Conservation (phyloP, 2,888 invertebrate species). For the Chalcosyrphus nemorum region DNA sequence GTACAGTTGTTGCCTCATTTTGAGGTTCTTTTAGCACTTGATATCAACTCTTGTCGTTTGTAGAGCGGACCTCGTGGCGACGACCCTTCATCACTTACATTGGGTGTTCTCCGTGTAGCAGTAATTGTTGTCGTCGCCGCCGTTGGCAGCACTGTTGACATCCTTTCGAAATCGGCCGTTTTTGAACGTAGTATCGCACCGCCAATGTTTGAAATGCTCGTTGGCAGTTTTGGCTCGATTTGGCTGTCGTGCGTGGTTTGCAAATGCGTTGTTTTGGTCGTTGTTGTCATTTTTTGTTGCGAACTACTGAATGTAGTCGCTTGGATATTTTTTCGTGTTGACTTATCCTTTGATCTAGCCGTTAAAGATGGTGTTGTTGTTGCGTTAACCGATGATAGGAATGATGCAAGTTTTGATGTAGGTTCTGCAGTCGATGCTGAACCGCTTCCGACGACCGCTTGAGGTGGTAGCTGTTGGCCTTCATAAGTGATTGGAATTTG, state of each 20-base stretch:
- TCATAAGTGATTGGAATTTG: conserved; percentile 74
- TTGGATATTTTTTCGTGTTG: conserved; percentile 14
- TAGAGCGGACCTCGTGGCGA: conserved; percentile 83
- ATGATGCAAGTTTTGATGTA: conserved; percentile 54
- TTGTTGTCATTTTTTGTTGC: conserved; percentile 34
- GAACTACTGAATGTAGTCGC: conserved; percentile 66
- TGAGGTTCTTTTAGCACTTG: conserved; percentile 84
- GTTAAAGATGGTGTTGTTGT: conserved; percentile 1
- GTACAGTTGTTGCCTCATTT: conserved; percentile 35
- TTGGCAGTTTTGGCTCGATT: conserved; percentile 82
- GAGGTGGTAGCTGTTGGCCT: conserved; percentile 56
- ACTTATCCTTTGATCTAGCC: conserved; percentile 35
- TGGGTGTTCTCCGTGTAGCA: conserved; percentile 4
- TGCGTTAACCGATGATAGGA: conserved; percentile 41
- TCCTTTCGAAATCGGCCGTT: conserved; percentile 86
- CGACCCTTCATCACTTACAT: background rate
- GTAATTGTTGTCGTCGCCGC: background rate
- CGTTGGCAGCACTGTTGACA: conserved; percentile 47
- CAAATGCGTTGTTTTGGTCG: conserved; percentile 30
- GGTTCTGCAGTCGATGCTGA: conserved; percentile 11
- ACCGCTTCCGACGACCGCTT: too few relatives aligned
- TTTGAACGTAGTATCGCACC: conserved; percentile 86
- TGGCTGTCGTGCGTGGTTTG: conserved; percentile 19
- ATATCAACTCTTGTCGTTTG: conserved; percentile 91
- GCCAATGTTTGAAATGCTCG: conserved; percentile 86